Percentiles rank a stretch among this genome's conserved stretches.
phyloP scores from a whole-genome alignment of 2,113 vertebrate species.

The Mionectes macconnelli region DNA sequence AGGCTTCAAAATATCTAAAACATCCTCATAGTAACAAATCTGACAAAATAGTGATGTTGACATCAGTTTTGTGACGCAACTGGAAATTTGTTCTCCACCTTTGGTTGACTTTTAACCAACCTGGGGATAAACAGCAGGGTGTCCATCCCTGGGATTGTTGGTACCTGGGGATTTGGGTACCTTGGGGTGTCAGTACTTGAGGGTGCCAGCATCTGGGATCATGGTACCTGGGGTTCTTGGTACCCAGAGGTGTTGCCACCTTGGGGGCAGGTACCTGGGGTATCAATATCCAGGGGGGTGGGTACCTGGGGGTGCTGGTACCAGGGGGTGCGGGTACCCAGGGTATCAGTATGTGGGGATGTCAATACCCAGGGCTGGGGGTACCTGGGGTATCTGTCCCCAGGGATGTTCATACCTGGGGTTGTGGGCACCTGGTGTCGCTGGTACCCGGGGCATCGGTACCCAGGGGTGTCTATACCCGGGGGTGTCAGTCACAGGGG shows the following conservation, averaged over 20 bases:
- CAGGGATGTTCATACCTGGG: not conserved
- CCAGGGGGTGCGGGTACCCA: too few species aligned
- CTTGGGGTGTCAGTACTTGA: not conserved
- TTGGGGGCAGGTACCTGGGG: too few species aligned
- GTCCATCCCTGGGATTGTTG: not conserved
- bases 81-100: not conserved
- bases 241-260: too few species aligned
- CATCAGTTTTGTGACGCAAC: rapidly evolving
- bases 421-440: not conserved
- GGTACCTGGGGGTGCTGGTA: not conserved
- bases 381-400: not conserved
- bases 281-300: not conserved
- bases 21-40: not conserved
- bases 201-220: not conserved
- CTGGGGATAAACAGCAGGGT: not conserved
- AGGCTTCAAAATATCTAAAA: not conserved
- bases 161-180: too few species aligned
- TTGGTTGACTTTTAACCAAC: not conserved
- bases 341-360: not conserved
- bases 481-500: not conserved
- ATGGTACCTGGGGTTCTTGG: too few species aligned
- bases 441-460: not conserved
- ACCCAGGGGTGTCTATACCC: not conserved
- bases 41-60: rapidly evolving
- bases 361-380: not conserved